phyloP scores from a whole-genome alignment of 2,888 invertebrate species.

The Syrphus vitripennis region DNA sequence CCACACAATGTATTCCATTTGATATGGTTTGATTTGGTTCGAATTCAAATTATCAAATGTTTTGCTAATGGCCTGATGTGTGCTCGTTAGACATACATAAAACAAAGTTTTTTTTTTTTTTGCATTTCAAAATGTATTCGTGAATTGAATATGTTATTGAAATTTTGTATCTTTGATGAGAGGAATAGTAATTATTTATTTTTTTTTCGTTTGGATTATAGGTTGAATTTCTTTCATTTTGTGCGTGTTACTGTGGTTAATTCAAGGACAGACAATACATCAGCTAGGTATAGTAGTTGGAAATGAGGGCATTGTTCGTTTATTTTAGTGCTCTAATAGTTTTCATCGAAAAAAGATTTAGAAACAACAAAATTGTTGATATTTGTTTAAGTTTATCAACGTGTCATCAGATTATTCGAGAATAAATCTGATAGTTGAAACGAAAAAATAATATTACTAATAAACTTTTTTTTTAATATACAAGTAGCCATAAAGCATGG shows the following conservation, averaged over 20 bases:
- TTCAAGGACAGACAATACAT: constrained; percentile 52
- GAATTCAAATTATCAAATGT: not conserved
- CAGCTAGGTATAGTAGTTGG: constrained; percentile 5
- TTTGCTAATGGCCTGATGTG: not conserved
- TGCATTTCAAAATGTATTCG: constrained; percentile 48
- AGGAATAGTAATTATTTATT: not conserved
- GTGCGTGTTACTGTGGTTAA: constrained; percentile 5
- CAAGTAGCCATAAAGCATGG: too few relatives aligned
- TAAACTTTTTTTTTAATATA: too few relatives aligned
- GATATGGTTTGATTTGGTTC: not conserved
- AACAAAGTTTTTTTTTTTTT: constrained; percentile 39
- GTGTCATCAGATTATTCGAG: too few relatives aligned
- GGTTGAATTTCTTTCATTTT: not conserved
- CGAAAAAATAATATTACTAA: too few relatives aligned
- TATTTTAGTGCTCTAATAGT: constrained; percentile 2
- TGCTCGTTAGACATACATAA: not conserved
- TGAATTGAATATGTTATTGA: constrained; percentile 54
- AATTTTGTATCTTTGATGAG: constrained; percentile 10
- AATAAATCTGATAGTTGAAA: too few relatives aligned
- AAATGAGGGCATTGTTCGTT: constrained; percentile 51
- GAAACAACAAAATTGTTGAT: too few relatives aligned
- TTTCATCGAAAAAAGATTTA: too few relatives aligned
- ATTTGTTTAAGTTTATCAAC: too few relatives aligned
- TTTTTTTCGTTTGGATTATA: not conserved
- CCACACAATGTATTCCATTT: not conserved